Conservation (phyloP, 2,113 vertebrate genomes). For the Todiramphus chloris region DNA sequence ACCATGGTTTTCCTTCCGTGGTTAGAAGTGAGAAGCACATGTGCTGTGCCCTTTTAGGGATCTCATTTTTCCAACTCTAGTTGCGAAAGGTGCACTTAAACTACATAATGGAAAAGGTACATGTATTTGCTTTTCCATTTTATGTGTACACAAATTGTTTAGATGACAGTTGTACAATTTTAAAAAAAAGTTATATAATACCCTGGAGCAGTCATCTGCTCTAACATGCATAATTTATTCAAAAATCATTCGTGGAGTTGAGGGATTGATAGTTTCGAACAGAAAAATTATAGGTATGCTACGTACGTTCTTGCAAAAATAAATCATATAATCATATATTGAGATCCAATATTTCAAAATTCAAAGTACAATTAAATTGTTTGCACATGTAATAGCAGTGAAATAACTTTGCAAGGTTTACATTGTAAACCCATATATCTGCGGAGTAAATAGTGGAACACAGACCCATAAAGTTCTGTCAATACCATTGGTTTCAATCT, state of each 20-base stretch:
- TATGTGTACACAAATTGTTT: not conserved
- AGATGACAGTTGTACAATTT: not conserved
- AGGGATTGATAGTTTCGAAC: constrained; percentile 39
- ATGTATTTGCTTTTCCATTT: not conserved
- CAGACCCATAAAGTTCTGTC: not conserved
- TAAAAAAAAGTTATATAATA: constrained; percentile 4
- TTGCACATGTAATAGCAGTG: not conserved
- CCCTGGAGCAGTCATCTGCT: constrained; percentile 29
- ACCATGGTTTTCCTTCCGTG: not conserved
- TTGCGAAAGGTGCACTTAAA: not conserved
- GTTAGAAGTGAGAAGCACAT: not conserved
- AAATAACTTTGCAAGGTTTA: constrained; percentile 23
- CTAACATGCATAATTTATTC: constrained; percentile 4
- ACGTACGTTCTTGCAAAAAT: constrained; percentile 15
- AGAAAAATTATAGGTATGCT: constrained; percentile 29
- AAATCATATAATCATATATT: not conserved
- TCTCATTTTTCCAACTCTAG: not conserved
- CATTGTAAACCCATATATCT: not conserved
- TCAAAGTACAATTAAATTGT: constrained; percentile 31
- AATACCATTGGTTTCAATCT: not conserved
- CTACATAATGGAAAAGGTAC: not conserved
- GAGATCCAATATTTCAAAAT: constrained; percentile 29
- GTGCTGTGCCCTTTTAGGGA: not conserved
- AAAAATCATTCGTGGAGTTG: constrained; percentile 4
- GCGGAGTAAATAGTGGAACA: not conserved